These are phyloP conservation scores for Drosophila funebris DNA, from an alignment of 1,140 invertebrate genomes.

Conservation along the genomic window DNA sequence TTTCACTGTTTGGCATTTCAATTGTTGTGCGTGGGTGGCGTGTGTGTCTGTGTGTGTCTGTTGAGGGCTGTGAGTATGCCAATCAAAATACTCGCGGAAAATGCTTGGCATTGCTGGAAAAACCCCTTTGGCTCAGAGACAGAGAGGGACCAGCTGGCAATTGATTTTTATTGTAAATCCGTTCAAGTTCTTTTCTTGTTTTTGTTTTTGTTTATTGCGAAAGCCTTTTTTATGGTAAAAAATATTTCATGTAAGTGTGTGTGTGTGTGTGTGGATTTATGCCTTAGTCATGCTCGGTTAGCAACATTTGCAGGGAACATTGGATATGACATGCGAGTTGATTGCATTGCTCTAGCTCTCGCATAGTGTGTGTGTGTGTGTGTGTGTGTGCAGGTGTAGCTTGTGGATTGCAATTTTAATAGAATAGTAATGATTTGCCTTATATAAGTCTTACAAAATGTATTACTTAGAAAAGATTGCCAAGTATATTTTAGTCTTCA, in stretches of 20 bases:
- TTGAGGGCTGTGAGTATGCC: slow-evolving; percentile 52
- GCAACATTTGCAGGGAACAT: slow-evolving; percentile 39
- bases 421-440: slow-evolving; percentile 15
- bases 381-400: neutral
- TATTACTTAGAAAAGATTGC: too few relatives aligned
- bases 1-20: slow-evolving; percentile 68
- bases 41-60: slow-evolving; percentile 11
- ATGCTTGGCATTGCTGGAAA: slow-evolving; percentile 69
- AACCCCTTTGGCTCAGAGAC: slow-evolving; percentile 32
- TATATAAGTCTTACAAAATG: neutral
- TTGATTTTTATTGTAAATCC: slow-evolving; percentile 67
- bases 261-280: slow-evolving; percentile 33
- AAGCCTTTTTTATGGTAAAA: slow-evolving; percentile 20
- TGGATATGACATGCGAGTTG: slow-evolving; percentile 40
- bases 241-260: slow-evolving; percentile 17
- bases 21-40: slow-evolving; percentile 54
- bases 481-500: too few relatives aligned
- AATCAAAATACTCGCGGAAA: slow-evolving; percentile 77
- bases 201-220: slow-evolving; percentile 18
- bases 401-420: slow-evolving; percentile 41
- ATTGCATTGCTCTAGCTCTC: slow-evolving; percentile 39
- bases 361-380: neutral
- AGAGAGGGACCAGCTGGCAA: slow-evolving; percentile 45
- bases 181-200: slow-evolving; percentile 9
- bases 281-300: slow-evolving; percentile 47